Evolutionary conservation across 2,797 vertebrate species (phyloP).

Genomic region (Acipenser ruthenus): DNA sequence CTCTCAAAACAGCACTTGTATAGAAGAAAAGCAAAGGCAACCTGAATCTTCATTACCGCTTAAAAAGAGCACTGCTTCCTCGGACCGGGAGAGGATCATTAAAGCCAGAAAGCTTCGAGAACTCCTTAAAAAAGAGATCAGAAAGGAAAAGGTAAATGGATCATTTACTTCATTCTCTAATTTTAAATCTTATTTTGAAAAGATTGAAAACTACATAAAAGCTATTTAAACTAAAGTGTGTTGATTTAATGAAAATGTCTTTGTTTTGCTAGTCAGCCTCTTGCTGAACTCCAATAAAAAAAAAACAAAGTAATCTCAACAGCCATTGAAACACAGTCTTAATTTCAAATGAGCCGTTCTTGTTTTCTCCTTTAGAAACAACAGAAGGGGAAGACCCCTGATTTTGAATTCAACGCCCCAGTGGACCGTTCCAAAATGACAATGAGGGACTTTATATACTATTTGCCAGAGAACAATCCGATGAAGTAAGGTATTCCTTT

Average conservation of each 20-base stretch:
- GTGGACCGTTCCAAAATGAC: slow-evolving; percentile 91
- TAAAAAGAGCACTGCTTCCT: slow-evolving; percentile 48
- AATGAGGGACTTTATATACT: slow-evolving; percentile 94
- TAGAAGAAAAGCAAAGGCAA: slow-evolving; percentile 33
- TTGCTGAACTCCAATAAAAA: no score
- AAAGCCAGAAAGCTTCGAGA: slow-evolving; percentile 82
- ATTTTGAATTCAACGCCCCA: slow-evolving; percentile 50
- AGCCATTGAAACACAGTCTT: no score
- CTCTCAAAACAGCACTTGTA: slow-evolving; percentile 33
- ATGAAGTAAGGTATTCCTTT: slow-evolving; percentile 74
- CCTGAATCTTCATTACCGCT: slow-evolving; percentile 19
- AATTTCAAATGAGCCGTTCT: slow-evolving; percentile 4
- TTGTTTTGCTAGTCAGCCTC: no score
- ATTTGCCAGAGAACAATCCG: slow-evolving; percentile 83
- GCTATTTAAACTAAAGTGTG: no score
- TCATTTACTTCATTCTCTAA: background rate
- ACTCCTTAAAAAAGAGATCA: slow-evolving; percentile 75
- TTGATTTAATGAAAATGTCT: no score
- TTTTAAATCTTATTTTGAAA: no score
- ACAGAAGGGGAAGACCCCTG: slow-evolving; percentile 50
- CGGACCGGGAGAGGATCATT: slow-evolving; percentile 73
- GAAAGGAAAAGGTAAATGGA: slow-evolving; percentile 73
- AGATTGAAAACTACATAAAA: no score
- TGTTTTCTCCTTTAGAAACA: slow-evolving; percentile 49
- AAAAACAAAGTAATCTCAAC: no score